Conservation (phyloP, 2,113 vertebrate genomes). For the Pavo muticus region DNA sequence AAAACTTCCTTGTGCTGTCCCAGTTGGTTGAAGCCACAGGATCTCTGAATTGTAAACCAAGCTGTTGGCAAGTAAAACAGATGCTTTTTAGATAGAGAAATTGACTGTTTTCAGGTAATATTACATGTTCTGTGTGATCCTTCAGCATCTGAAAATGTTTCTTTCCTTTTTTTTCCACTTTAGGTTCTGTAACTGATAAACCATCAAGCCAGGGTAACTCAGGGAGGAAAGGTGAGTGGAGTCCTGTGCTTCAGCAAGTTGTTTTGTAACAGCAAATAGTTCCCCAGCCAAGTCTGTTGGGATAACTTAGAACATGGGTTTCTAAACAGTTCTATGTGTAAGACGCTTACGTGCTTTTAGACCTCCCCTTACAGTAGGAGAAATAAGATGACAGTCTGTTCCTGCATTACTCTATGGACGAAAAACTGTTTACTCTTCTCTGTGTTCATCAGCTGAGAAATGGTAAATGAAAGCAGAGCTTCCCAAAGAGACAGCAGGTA, state of each 20-base stretch:
- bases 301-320: not conserved
- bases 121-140: not conserved
- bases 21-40: not conserved
- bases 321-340: accelerated
- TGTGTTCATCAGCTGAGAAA: not conserved
- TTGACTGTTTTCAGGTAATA: not conserved
- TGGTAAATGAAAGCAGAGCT: not conserved
- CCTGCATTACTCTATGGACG: not conserved
- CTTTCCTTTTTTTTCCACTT: conserved; percentile 37
- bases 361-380: not conserved
- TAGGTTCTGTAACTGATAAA: conserved; percentile 97
- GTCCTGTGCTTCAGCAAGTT: conserved; percentile 76
- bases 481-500: not conserved
- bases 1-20: not conserved
- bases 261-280: not conserved
- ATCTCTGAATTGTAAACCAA: not conserved
- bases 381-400: not conserved
- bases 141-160: not conserved
- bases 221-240: conserved; percentile 97
- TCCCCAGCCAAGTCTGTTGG: not conserved
- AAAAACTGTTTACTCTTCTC: not conserved
- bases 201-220: conserved; percentile 91
- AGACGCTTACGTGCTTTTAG: not conserved
- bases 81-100: not conserved
- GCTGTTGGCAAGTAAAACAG: not conserved